Percentiles rank a stretch among this genome's conserved stretches.
phyloP scores from a whole-genome alignment of 2,113 vertebrate genomes.

The Chamaea fasciata region DNA sequence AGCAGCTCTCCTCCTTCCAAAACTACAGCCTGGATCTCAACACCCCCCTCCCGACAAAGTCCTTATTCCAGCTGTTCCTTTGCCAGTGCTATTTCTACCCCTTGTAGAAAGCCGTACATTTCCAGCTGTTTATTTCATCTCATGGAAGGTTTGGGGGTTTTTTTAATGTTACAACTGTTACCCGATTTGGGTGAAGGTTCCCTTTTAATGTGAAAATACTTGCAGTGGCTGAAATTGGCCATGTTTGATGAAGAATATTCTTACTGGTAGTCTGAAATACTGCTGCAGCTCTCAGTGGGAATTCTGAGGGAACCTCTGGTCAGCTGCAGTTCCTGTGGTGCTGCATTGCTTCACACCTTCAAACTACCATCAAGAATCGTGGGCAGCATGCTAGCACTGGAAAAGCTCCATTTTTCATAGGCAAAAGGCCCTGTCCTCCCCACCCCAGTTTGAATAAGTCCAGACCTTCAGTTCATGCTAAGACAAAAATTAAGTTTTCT shows the following conservation, averaged over 20 bases:
- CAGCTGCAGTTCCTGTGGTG: not conserved
- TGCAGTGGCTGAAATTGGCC: not conserved
- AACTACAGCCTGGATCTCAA: not conserved
- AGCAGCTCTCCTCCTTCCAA: not conserved
- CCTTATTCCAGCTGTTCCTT: not conserved
- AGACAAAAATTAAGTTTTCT: not conserved
- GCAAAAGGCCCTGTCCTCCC: not conserved
- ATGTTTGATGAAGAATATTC: not conserved
- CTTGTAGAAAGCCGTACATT: not conserved
- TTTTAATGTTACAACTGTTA: not conserved
- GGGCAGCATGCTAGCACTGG: accelerated
- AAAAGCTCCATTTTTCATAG: not conserved
- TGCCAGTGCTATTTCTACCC: not conserved
- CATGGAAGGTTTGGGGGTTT: not conserved
- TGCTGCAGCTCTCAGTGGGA: not conserved
- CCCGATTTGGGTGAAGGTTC: not conserved
- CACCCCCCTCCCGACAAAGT: not conserved
- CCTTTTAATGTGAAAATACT: not conserved
- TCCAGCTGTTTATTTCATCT: not conserved
- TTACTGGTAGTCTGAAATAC: not conserved
- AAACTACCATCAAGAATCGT: not conserved
- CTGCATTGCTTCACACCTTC: not conserved
- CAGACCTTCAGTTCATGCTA: not conserved
- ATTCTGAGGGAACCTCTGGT: not conserved
- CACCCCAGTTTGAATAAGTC: not conserved